These are phyloP conservation scores for Halocynthia roretzi DNA, from an alignment of 23 tunicate species.

Conservation along the genomic window DNA sequence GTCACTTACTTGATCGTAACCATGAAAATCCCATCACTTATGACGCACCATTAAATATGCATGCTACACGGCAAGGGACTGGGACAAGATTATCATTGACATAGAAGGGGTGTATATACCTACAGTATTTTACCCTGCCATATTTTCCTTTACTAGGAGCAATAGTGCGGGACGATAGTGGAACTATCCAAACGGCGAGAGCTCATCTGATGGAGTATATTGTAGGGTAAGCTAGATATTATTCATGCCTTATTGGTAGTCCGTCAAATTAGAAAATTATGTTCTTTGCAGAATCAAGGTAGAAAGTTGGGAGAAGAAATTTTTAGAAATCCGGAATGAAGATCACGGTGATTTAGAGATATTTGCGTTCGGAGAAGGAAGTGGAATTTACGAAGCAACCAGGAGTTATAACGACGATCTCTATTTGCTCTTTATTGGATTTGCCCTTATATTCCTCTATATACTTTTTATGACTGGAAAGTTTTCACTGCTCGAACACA, in stretches of 20 bases:
- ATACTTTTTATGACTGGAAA: constrained; percentile 35
- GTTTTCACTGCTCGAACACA: constrained; percentile 29
- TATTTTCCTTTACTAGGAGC: not conserved
- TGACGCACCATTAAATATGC: too few relatives aligned
- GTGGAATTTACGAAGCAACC: constrained; percentile 1
- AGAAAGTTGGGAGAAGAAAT: constrained; percentile 19
- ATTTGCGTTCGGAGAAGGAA: constrained; percentile 3
- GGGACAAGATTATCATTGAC: too few relatives aligned
- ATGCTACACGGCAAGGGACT: too few relatives aligned
- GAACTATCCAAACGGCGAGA: not conserved
- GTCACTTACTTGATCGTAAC: too few relatives aligned
- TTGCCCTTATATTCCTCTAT: constrained; percentile 19
- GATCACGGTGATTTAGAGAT: constrained; percentile 9
- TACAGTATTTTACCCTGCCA: too few relatives aligned
- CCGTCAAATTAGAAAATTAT: not conserved
- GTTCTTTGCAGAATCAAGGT: not conserved
- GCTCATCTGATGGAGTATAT: constrained; percentile 1
- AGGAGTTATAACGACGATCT: constrained; percentile 8
- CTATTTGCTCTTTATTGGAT: constrained; percentile 19
- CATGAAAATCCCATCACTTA: too few relatives aligned
- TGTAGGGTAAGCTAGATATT: not conserved
- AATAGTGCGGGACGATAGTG: not conserved
- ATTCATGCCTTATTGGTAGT: not conserved
- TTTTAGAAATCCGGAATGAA: constrained; percentile 6
- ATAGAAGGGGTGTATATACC: too few relatives aligned